phyloP scores from a whole-genome alignment of 2,888 invertebrate species.

The Thecocarcelia acutangulata region DNA sequence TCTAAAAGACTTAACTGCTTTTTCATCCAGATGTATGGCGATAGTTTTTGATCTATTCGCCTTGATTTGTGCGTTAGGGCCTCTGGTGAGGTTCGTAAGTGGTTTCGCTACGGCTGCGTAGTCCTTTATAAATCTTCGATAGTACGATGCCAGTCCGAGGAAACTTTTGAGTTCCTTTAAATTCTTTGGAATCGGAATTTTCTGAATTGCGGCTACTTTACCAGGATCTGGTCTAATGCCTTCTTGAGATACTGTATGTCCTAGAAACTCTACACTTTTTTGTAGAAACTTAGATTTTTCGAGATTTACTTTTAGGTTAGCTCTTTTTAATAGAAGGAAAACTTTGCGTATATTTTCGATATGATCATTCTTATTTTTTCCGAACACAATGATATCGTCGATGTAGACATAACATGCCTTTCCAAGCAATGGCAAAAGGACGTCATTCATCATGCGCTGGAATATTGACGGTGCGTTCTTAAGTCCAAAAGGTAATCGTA shows the following conservation, averaged over 20 bases:
- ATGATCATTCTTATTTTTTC: slow-evolving; percentile 24
- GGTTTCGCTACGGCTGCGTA: background rate
- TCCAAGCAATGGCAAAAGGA: background rate
- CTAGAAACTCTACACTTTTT: slow-evolving; percentile 20
- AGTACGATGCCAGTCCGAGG: background rate
- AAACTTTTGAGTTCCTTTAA: background rate
- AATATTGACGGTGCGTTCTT: slow-evolving; percentile 49
- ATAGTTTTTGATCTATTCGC: background rate
- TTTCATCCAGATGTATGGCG: background rate
- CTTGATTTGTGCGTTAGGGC: slow-evolving; percentile 4
- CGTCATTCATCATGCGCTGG: slow-evolving; percentile 25
- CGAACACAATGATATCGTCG: slow-evolving; percentile 51
- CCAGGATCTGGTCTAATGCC: background rate
- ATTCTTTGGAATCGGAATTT: background rate
- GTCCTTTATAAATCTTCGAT: slow-evolving; percentile 7
- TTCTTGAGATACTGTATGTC: background rate
- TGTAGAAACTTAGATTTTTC: slow-evolving; percentile 57
- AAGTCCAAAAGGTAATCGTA: slow-evolving; percentile 41
- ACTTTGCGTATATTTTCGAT: slow-evolving; percentile 30
- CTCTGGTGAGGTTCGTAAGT: slow-evolving; percentile 2
- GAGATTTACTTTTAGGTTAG: slow-evolving; percentile 49
- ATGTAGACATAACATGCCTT: slow-evolving; percentile 60
- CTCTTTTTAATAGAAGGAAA: slow-evolving; percentile 17
- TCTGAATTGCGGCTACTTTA: background rate
- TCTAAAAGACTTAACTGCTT: background rate